phyloP scores from a whole-genome alignment of 2,113 vertebrate species.

The Haemorhous mexicanus region DNA sequence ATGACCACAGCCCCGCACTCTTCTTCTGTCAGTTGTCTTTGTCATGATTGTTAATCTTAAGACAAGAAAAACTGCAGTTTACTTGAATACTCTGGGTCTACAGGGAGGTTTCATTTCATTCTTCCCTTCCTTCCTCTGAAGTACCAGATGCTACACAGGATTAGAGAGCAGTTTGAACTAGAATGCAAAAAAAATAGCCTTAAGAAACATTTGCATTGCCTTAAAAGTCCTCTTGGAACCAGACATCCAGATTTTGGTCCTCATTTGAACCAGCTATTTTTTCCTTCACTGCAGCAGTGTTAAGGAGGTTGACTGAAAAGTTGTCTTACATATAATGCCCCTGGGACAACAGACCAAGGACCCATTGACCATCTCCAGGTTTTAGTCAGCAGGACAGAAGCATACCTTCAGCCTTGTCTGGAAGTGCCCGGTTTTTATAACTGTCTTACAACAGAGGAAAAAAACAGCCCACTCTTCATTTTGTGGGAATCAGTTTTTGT shows the following conservation, averaged over 20 bases:
- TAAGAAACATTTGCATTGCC: not conserved
- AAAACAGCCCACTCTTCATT: not conserved
- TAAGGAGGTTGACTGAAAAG: not conserved
- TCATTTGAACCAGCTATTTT: not conserved
- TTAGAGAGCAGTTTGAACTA: constrained; percentile 29
- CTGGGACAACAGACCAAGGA: not conserved
- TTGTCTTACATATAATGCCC: not conserved
- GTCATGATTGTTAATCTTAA: constrained; percentile 16
- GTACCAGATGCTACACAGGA: constrained; percentile 33
- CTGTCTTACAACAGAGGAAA: not conserved
- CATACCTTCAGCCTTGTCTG: not conserved
- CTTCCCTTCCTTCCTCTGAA: not conserved
- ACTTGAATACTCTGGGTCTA: not conserved
- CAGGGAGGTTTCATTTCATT: constrained; percentile 22
- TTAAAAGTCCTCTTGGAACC: constrained; percentile 13
- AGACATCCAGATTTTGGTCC: not conserved
- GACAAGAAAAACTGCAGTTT: not conserved
- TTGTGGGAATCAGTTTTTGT: not conserved
- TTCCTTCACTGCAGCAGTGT: not conserved
- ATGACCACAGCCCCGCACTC: not conserved
- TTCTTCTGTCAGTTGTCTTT: not conserved
- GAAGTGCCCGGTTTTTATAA: not conserved
- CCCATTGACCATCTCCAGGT: not conserved
- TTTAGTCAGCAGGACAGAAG: not conserved
- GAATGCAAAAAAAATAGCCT: not conserved